Percentiles rank a stretch among this genome's conserved stretches.
Conservation (phyloP, 2,113 vertebrate species). For the Xenopus borealis region DNA sequence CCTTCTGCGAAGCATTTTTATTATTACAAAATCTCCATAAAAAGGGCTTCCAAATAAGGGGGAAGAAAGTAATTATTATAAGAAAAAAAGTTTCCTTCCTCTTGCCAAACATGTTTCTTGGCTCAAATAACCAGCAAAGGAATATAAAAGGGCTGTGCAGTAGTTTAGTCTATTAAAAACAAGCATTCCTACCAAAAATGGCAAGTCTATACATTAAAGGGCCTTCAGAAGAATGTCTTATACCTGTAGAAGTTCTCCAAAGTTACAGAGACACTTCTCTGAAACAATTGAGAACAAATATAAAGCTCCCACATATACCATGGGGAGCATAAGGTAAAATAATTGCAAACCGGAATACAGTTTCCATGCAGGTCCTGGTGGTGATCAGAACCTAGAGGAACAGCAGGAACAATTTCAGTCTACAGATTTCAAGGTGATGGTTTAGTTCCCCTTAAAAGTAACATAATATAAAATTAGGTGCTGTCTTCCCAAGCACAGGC, state of each 20-base stretch:
- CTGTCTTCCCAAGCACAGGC: too few species aligned
- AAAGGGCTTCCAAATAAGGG: slow-evolving; percentile 28
- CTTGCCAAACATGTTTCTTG: slow-evolving; percentile 42
- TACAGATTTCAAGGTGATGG: too few species aligned
- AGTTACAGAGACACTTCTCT: background rate
- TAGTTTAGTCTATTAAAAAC: slow-evolving; percentile 25
- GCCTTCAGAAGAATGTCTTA: background rate
- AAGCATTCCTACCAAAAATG: slow-evolving; percentile 26
- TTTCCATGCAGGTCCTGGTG: too few species aligned
- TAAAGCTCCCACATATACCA: too few species aligned
- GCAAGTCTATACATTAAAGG: background rate
- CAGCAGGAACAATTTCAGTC: too few species aligned
- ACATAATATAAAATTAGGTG: too few species aligned
- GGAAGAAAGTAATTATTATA: slow-evolving; percentile 35
- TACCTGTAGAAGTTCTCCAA: background rate
- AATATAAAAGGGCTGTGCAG: slow-evolving; percentile 20
- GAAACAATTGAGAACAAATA: too few species aligned
- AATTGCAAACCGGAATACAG: too few species aligned
- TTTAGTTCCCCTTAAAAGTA: too few species aligned
- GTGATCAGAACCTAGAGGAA: too few species aligned
- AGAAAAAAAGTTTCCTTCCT: slow-evolving; percentile 10
- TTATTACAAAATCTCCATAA: slow-evolving; percentile 20
- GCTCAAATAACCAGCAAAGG: slow-evolving; percentile 17
- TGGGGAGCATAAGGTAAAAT: too few species aligned
- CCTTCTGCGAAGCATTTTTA: slow-evolving; percentile 13